A percentile compares a stretch with the other conserved stretches of the same genome.
phyloP scores from a whole-genome alignment of 2,797 vertebrate genomes.

The Siniperca obscura region DNA sequence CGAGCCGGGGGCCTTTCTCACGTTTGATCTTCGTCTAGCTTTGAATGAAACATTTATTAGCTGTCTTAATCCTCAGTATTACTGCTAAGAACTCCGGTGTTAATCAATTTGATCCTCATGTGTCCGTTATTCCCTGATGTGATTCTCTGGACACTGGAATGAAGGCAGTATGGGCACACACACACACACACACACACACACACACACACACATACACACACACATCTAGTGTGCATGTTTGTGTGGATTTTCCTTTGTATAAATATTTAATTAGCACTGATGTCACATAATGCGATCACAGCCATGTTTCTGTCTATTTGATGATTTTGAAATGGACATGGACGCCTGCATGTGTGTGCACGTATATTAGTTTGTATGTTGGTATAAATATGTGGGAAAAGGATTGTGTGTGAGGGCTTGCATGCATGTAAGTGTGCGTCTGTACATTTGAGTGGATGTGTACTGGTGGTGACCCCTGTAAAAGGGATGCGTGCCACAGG shows the following conservation, averaged over 20 bases:
- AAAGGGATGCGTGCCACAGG: slow-evolving; percentile 56
- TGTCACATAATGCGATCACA: slow-evolving; percentile 50
- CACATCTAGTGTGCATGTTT: slow-evolving; percentile 36
- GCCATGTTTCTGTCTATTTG: slow-evolving; percentile 39
- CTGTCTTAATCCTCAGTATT: slow-evolving; percentile 72
- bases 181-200: slow-evolving; percentile 37
- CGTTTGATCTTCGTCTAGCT: slow-evolving; percentile 70
- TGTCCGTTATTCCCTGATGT: slow-evolving; percentile 62
- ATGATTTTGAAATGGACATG: slow-evolving; percentile 19
- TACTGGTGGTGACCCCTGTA: slow-evolving; percentile 51
- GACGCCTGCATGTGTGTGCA: neutral
- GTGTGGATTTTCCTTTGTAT: slow-evolving; percentile 58
- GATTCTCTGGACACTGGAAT: slow-evolving; percentile 52
- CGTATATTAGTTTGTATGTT: neutral
- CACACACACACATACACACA: slow-evolving; percentile 19
- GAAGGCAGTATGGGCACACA: slow-evolving; percentile 33
- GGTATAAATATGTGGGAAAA: neutral
- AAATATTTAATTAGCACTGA: slow-evolving; percentile 71
- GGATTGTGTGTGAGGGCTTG: neutral
- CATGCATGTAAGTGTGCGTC: slow-evolving; percentile 27
- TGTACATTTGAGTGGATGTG: slow-evolving; percentile 29
- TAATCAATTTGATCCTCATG: slow-evolving; percentile 76
- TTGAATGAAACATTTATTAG: slow-evolving; percentile 81
- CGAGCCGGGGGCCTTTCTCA: slow-evolving; percentile 61
- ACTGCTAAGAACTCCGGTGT: slow-evolving; percentile 52